A percentile compares a stretch with the other conserved stretches of the same genome.
Conservation (phyloP, 1,140 invertebrate species). For the Sycobia sp. region DNA sequence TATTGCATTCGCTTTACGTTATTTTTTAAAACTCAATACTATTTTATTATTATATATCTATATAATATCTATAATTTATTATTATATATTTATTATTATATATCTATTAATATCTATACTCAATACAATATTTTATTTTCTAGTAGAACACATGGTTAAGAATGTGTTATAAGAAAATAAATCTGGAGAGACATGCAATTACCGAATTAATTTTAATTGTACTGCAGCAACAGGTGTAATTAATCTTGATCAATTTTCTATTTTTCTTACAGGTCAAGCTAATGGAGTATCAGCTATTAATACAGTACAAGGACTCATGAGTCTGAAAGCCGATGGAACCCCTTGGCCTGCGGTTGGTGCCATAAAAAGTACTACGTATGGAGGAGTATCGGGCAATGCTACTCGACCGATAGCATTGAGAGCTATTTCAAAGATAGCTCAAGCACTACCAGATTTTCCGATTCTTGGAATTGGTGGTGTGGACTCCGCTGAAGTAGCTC, state of each 20-base stretch:
- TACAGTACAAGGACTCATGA: conserved; percentile 94
- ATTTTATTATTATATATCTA: too few species aligned
- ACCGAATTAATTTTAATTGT: too few species aligned
- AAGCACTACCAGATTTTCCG: conserved; percentile 82
- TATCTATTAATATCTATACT: conserved; percentile 4
- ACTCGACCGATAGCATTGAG: conserved; percentile 90
- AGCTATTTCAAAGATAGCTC: conserved; percentile 86
- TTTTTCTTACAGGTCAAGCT: conserved; percentile 72
- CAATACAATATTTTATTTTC: too few species aligned
- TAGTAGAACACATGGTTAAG: too few species aligned
- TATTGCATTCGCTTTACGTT: too few species aligned
- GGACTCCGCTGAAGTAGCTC: conserved; percentile 90
- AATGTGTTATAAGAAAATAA: too few species aligned
- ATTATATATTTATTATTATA: background rate
- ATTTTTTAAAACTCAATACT: too few species aligned
- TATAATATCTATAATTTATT: too few species aligned
- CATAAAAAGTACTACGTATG: conserved; percentile 88
- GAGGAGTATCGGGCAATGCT: conserved; percentile 95
- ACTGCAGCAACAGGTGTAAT: too few species aligned
- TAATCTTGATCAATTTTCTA: too few species aligned
- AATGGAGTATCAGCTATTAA: conserved; percentile 97
- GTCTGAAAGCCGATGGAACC: conserved; percentile 75
- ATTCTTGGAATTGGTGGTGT: conserved; percentile 96
- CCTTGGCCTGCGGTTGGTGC: conserved; percentile 92
- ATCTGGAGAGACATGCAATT: too few species aligned